Conservation (phyloP, 2,797 vertebrate species). For the Tokudaia muenninki region DNA sequence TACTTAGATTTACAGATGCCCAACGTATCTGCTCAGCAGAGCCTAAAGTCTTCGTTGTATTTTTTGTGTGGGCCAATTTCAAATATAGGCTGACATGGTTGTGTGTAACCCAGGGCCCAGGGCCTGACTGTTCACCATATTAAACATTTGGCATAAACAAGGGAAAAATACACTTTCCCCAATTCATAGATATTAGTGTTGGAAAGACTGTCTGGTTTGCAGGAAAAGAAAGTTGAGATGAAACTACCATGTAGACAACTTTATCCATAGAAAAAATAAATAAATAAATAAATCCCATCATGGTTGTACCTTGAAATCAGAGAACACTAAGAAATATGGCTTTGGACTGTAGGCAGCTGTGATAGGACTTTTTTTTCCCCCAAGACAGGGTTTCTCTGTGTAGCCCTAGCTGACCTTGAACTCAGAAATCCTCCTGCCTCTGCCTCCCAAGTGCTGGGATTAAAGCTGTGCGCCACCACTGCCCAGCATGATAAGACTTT, state of each 20-base stretch:
- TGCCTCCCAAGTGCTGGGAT: no score
- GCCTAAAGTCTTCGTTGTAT: neutral
- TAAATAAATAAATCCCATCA: neutral
- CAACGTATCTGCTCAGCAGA: neutral
- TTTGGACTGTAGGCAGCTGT: neutral
- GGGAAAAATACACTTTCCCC: neutral
- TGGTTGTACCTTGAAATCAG: neutral
- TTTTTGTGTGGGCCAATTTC: neutral
- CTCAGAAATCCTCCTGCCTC: no score
- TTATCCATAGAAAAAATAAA: neutral
- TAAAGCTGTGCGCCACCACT: no score
- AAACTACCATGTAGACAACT: neutral
- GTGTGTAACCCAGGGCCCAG: neutral
- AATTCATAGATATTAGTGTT: neutral
- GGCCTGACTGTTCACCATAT: neutral
- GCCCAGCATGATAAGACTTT: neutral
- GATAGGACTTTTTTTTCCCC: neutral
- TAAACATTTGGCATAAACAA: neutral
- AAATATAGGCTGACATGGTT: neutral
- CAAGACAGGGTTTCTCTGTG: no score
- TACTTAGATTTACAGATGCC: conserved; percentile 9
- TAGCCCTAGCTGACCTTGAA: no score
- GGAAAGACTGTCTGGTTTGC: neutral
- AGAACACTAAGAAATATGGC: neutral
- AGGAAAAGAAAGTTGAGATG: neutral